phyloP scores from a whole-genome alignment of 1,140 invertebrate species.

The Drosophila insularis region DNA sequence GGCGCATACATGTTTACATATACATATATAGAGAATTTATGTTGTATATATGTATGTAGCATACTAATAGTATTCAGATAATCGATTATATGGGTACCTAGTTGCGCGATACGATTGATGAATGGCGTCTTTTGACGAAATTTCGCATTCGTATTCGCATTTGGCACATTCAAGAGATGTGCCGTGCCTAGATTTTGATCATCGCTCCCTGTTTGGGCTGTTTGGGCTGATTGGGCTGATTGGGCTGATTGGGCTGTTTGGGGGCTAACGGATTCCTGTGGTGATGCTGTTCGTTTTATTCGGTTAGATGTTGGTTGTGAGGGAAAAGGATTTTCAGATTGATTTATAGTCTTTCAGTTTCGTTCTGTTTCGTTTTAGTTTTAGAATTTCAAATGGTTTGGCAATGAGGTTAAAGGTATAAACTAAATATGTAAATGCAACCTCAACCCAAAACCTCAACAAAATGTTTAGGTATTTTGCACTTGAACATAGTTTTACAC shows the following conservation, averaged over 20 bases:
- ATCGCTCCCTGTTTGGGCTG: constrained; percentile 43
- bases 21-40: constrained; percentile 33
- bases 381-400: not conserved
- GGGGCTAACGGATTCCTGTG: constrained; percentile 67
- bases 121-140: constrained; percentile 81
- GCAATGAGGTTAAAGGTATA: constrained; percentile 7
- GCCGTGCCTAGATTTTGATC: constrained; percentile 29
- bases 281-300: constrained; percentile 51
- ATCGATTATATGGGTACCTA: constrained; percentile 61
- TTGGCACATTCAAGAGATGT: constrained; percentile 65
- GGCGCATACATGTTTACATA: constrained; percentile 51
- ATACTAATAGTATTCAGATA: constrained; percentile 24
- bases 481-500: constrained; percentile 10
- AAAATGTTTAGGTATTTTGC: constrained; percentile 4
- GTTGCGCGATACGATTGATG: constrained; percentile 81
- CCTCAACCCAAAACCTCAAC: not conserved
- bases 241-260: constrained; percentile 18
- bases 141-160: constrained; percentile 61
- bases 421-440: constrained; percentile 1
- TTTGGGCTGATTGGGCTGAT: constrained; percentile 42
- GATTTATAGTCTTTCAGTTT: constrained; percentile 38
- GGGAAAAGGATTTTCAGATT: constrained; percentile 55
- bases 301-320: constrained; percentile 14
- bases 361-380: constrained; percentile 1
- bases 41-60: constrained; percentile 33